Evolutionary conservation across 2,113 vertebrate genomes (phyloP), one percentile per base, ranked within the genome.

Genomic region (Ictidomys tridecemlineatus): DNA sequence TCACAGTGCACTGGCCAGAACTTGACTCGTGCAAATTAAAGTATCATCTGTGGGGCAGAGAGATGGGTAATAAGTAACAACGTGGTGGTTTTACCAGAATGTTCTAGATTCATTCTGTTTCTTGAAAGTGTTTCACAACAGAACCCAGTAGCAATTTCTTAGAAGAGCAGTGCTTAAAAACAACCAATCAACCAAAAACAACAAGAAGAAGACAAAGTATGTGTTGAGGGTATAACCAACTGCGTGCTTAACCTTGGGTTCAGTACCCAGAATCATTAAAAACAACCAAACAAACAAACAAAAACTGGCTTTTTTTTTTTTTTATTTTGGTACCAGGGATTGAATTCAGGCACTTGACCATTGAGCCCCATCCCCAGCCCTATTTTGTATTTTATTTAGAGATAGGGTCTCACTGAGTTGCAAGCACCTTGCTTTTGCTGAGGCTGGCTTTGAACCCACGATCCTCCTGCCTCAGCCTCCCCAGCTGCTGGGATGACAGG

Each of bases 91-190:
- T 79, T 26, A 28, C 39, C 42, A 92, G 32, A 80, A 63, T 94
- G 24, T 73, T 79, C 73, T 84, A 92, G 73, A 80, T 58, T 91
- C 32, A 56, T n/a, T 84, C 17, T n/a, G 28, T 63, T 69, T 89
- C n/a, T 63, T 93, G 53, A 32, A 65, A 84, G 45, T 48, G 48
- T 91, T 88, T 94, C 18, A 37, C 76, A 72, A 76, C 18, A 85
- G 83, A 91, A 73, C 37, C 28, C 69, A 56, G 17, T 18, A 86
- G 63, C 34, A 85, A 28, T 69, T 79, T 79, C 18, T 32, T 61
- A 78, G 48, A 86, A 45, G 45, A 92, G 7, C 17, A 70, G 26
- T 24, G n/a, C 56, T 89, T 76, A 34, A 69, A 72, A 6, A 56
- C 16, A 56, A 53, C 13, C 53, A 56, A 56, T 5, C 56, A 56